Percentiles rank a stretch among this genome's conserved stretches.
These are phyloP conservation scores for Carapus acus DNA, from an alignment of 2,797 vertebrate genomes.

Conservation along the genomic window DNA sequence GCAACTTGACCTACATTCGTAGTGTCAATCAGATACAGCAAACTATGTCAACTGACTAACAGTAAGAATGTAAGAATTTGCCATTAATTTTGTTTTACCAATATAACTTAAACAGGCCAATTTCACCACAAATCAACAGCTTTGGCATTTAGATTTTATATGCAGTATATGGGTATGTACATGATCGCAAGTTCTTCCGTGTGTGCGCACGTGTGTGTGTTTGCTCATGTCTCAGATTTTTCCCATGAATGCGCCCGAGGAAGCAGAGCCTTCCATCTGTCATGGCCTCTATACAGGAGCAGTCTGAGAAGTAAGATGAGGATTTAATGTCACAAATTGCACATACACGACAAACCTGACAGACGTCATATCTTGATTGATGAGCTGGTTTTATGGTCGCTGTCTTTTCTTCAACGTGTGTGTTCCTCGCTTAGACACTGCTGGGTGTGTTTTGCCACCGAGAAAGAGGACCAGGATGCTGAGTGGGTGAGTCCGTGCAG, in stretches of 20 bases:
- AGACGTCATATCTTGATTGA: too few relatives aligned
- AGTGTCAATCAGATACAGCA: too few relatives aligned
- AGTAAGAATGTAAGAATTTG: too few relatives aligned
- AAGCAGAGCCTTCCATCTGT: slow-evolving; percentile 15
- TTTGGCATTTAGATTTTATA: neutral
- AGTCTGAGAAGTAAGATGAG: slow-evolving; percentile 67
- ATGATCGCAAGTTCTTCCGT: neutral
- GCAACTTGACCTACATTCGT: too few relatives aligned
- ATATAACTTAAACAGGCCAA: too few relatives aligned
- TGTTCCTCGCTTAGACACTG: slow-evolving; percentile 65
- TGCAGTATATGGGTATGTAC: neutral
- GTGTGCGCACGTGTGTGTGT: neutral
- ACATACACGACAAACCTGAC: too few relatives aligned
- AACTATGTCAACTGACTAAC: too few relatives aligned
- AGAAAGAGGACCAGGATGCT: slow-evolving; percentile 66
- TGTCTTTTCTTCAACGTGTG: slow-evolving; percentile 16
- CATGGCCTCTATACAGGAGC: slow-evolving; percentile 66
- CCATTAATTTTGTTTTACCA: too few relatives aligned
- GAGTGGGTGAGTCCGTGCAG: slow-evolving; percentile 79
- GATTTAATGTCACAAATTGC: neutral
- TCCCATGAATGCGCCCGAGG: slow-evolving; percentile 40
- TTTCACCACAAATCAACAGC: too few relatives aligned
- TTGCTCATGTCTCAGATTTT: slow-evolving; percentile 7
- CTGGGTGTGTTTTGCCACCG: slow-evolving; percentile 77
- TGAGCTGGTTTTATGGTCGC: neutral